Evolutionary conservation across 2,113 vertebrate species (phyloP).

Genomic region (Dryoscopus gambensis): DNA sequence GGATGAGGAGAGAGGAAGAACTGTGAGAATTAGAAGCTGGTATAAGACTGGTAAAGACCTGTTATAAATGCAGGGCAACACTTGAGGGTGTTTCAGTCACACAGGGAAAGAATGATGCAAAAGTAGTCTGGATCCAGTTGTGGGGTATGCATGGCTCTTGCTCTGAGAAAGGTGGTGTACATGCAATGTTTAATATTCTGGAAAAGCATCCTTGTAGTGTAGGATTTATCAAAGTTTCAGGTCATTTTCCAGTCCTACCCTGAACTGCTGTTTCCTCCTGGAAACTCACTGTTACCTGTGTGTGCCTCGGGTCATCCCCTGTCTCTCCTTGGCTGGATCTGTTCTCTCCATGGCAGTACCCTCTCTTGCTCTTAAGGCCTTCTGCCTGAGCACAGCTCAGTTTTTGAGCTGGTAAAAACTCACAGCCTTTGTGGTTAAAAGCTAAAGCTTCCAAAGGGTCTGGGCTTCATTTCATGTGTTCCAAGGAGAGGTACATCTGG

Average conservation of each 20-base stretch:
- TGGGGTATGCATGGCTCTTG: not conserved
- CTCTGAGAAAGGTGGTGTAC: not conserved
- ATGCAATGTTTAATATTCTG: not conserved
- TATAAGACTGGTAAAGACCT: not conserved
- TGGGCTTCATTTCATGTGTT: not conserved
- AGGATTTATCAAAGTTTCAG: not conserved
- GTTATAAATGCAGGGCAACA: not conserved
- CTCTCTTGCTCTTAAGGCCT: not conserved
- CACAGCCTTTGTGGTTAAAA: not conserved
- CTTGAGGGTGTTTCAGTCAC: not conserved
- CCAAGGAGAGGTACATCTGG: not conserved
- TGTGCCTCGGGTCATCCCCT: not conserved
- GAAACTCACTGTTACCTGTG: not conserved
- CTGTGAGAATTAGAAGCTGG: not conserved
- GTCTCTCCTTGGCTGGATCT: not conserved
- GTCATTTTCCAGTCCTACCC: not conserved
- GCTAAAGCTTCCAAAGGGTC: not conserved
- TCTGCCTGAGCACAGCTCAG: not conserved
- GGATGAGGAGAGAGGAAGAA: not conserved
- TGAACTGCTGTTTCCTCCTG: not conserved
- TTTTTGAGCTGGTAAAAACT: not conserved
- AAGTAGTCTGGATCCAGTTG: not conserved
- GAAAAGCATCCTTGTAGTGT: not conserved
- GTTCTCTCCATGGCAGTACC: not conserved
- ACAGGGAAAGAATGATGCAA: not conserved